These are phyloP conservation scores for Platalea minor DNA, from an alignment of 2,797 vertebrate genomes.

Conservation along the genomic window DNA sequence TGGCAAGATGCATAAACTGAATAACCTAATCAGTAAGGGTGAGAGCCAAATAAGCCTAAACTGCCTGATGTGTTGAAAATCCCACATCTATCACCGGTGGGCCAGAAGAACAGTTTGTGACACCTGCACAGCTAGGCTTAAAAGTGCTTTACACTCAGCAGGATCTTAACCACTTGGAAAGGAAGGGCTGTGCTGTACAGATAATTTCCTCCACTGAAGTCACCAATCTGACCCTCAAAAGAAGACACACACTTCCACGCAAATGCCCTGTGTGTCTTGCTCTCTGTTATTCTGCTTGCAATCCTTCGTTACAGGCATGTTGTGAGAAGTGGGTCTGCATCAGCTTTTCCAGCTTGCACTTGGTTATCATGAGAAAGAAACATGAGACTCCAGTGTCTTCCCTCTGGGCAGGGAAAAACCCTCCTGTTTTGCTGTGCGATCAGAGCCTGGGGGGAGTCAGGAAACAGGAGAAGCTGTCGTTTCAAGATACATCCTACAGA, in stretches of 20 bases:
- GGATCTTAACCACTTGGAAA: neutral
- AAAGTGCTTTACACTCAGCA: neutral
- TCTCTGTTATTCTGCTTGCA: neutral
- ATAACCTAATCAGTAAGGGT: neutral
- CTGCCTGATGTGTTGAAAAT: neutral
- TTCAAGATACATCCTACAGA: neutral
- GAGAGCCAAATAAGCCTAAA: neutral
- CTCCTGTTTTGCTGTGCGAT: neutral
- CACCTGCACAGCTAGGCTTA: neutral
- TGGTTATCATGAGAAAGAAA: neutral
- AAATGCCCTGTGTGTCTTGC: neutral
- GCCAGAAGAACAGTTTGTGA: neutral
- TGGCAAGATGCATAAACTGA: neutral
- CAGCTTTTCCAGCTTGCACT: neutral
- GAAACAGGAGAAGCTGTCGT: neutral
- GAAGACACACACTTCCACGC: neutral
- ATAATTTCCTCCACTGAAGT: neutral
- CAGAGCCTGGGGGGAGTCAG: neutral
- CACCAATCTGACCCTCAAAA: neutral
- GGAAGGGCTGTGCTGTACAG: neutral
- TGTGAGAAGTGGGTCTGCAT: neutral
- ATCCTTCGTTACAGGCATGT: rapidly evolving
- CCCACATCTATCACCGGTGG: neutral
- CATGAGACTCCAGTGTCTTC: neutral
- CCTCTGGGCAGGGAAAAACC: neutral